phyloP scores from a whole-genome alignment of 1,140 invertebrate genomes.

The Conus betulinus region DNA sequence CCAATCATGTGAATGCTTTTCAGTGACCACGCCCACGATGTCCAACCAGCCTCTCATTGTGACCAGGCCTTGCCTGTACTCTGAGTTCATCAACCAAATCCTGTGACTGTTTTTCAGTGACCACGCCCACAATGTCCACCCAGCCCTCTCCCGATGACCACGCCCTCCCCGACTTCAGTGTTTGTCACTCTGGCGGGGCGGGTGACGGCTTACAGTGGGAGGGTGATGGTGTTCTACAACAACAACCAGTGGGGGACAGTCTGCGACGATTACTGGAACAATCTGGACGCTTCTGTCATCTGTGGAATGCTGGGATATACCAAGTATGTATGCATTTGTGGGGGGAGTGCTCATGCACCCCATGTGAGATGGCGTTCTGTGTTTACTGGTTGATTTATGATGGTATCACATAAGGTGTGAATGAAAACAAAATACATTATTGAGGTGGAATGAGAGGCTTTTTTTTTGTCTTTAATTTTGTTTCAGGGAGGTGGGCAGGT shows the following conservation, averaged over 20 bases:
- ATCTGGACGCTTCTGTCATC: slow-evolving; percentile 28
- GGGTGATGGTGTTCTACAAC: slow-evolving; percentile 82
- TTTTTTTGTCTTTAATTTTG: no score
- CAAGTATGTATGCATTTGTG: slow-evolving; percentile 12
- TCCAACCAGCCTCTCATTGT: no score
- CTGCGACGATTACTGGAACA: slow-evolving; percentile 28
- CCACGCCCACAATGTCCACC: neutral
- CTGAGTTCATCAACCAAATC: neutral
- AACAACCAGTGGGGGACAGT: slow-evolving; percentile 41
- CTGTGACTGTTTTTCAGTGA: neutral
- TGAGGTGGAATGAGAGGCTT: no score
- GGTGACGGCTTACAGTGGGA: slow-evolving; percentile 82
- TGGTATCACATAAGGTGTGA: no score
- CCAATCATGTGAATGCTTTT: neutral
- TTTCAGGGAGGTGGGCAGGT: no score
- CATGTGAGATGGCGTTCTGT: no score
- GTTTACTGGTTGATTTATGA: no score
- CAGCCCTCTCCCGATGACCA: neutral
- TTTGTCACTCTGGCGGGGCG: slow-evolving; percentile 71
- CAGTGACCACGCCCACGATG: neutral
- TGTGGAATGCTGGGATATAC: slow-evolving; percentile 37
- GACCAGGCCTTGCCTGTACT: neutral
- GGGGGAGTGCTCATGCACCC: no score
- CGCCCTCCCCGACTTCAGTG: slow-evolving; percentile 31
- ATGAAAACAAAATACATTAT: no score